Percentiles rank a stretch among this genome's conserved stretches.
Conservation (phyloP, 2,888 invertebrate genomes). For the Tipula lateralis region DNA sequence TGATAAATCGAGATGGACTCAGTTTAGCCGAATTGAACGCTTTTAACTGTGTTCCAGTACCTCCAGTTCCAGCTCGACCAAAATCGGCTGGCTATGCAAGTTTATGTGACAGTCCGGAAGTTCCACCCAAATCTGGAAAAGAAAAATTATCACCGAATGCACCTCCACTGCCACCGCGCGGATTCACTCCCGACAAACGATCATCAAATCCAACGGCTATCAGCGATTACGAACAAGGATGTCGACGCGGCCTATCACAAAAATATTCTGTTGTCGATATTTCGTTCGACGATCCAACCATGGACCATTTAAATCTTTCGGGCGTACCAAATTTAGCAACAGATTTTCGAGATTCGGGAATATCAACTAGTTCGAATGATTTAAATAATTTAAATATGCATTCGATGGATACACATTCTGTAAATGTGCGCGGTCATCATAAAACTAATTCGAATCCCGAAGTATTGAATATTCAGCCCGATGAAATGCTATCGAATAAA, state of each 20-base stretch:
- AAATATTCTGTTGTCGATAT: slow-evolving; percentile 52
- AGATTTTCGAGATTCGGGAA: slow-evolving; percentile 49
- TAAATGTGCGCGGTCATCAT: slow-evolving; percentile 31
- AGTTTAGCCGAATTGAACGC: not conserved
- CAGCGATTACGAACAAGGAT: slow-evolving; percentile 47
- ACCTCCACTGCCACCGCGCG: slow-evolving; percentile 75
- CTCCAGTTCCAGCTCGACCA: slow-evolving; percentile 59
- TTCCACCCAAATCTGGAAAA: slow-evolving; percentile 53
- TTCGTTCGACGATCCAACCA: slow-evolving; percentile 50
- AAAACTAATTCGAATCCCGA: slow-evolving; percentile 33
- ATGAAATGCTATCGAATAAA: not conserved
- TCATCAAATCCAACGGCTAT: slow-evolving; percentile 48
- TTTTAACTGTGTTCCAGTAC: slow-evolving; percentile 46
- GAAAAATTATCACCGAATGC: slow-evolving; percentile 54
- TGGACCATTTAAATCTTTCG: slow-evolving; percentile 40
- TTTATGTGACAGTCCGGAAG: slow-evolving; percentile 46
- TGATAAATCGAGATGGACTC: slow-evolving; percentile 31
- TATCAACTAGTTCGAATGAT: slow-evolving; percentile 48
- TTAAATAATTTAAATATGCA: slow-evolving; percentile 42
- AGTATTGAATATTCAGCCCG: slow-evolving; percentile 33
- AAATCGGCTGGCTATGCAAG: slow-evolving; percentile 56
- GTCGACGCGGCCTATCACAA: slow-evolving; percentile 48
- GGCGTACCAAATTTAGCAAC: slow-evolving; percentile 34
- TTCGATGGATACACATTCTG: slow-evolving; percentile 34
- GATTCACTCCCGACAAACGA: slow-evolving; percentile 54